phyloP scores from a whole-genome alignment of 2,888 invertebrate genomes.

The Mystacides longicornis region DNA sequence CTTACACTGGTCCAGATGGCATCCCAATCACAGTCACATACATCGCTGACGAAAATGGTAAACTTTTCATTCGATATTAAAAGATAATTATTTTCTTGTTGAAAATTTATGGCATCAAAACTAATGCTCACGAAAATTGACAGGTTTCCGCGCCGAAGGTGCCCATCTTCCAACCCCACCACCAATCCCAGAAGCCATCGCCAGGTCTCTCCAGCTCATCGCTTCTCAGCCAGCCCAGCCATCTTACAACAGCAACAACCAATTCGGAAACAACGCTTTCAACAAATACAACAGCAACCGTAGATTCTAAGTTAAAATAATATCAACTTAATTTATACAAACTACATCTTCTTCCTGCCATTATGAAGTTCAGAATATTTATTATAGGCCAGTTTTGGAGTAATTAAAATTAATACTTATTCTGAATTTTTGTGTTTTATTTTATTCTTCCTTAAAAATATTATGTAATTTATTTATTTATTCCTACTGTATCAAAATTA shows the following conservation, averaged over 20 bases:
- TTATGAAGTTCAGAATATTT: no score
- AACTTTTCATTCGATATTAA: constrained; percentile 9
- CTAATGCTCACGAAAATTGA: background rate
- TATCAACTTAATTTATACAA: no score
- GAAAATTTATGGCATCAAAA: background rate
- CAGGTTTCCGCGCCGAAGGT: constrained; percentile 55
- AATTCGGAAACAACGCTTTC: constrained; percentile 6
- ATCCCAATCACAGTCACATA: constrained; percentile 56
- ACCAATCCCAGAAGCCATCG: constrained; percentile 54
- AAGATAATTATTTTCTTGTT: background rate
- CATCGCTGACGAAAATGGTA: constrained; percentile 66
- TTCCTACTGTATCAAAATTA: background rate
- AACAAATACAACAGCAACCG: constrained; percentile 21
- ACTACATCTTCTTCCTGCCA: no score
- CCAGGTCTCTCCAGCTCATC: constrained; percentile 45
- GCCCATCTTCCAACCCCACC: constrained; percentile 57
- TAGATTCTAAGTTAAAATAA: constrained; percentile 20
- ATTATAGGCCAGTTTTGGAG: no score
- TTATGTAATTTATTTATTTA: no score
- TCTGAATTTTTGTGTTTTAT: no score
- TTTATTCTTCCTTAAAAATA: no score
- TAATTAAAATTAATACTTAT: no score
- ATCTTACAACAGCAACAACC: constrained; percentile 32
- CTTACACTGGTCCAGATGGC: constrained; percentile 69
- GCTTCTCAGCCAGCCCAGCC: constrained; percentile 37